Conservation (phyloP, 2,113 vertebrate genomes). For the Zapornia atra region DNA sequence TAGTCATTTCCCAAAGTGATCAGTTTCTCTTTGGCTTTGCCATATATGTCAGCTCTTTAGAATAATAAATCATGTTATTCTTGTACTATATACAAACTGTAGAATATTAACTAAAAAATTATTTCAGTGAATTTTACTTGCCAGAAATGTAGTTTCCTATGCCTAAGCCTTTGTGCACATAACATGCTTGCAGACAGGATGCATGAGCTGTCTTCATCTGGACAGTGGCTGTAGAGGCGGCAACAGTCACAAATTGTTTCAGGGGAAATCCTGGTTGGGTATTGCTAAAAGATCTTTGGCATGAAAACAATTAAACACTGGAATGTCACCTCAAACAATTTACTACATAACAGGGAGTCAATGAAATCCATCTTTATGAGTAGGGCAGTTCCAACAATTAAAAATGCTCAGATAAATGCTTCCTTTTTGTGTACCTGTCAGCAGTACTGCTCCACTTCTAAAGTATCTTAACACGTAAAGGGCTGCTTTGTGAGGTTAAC, state of each 20-base stretch:
- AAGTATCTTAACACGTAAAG: not conserved
- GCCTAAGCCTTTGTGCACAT: not conserved
- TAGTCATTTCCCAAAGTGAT: not conserved
- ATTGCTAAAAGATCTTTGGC: not conserved
- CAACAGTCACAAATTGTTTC: not conserved
- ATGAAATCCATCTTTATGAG: not conserved
- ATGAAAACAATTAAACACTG: not conserved
- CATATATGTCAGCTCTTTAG: not conserved
- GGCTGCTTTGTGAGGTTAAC: not conserved
- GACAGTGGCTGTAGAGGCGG: not conserved
- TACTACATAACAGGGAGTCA: accelerated
- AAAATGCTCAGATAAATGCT: not conserved
- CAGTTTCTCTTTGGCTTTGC: not conserved
- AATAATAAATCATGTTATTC: not conserved
- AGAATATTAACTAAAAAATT: not conserved
- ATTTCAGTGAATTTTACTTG: not conserved
- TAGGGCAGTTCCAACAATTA: not conserved
- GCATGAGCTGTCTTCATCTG: accelerated
- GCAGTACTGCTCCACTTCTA: not conserved
- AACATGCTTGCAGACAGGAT: not conserved
- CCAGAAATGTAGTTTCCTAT: not conserved
- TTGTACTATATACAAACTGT: not conserved
- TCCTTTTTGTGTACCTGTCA: not conserved
- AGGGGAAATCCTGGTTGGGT: not conserved
- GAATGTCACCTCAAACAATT: not conserved